Percentiles rank a stretch among this genome's conserved stretches.
These are phyloP conservation scores for Benthosema pterotum DNA, from an alignment of 2,797 vertebrate species.

Conservation along the genomic window DNA sequence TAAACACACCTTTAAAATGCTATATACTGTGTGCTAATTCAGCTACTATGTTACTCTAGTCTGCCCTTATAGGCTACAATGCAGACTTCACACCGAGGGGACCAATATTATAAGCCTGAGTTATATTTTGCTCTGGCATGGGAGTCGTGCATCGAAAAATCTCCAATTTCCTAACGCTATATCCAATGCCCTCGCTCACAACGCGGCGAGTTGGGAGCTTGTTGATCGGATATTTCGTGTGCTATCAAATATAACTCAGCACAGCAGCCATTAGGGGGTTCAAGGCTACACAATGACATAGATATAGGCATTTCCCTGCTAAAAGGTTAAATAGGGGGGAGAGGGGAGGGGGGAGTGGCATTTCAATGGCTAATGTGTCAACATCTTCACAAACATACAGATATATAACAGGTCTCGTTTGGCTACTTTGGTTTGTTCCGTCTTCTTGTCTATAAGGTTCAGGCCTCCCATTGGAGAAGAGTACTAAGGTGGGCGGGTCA, in stretches of 20 bases:
- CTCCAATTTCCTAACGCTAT: not conserved
- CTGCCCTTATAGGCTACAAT: slow-evolving; percentile 15
- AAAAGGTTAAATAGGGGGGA: slow-evolving; percentile 14
- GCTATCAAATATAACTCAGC: too few relatives aligned
- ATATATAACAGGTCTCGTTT: slow-evolving; percentile 53
- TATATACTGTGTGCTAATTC: slow-evolving; percentile 18
- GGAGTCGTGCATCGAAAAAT: not conserved
- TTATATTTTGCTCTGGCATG: too few relatives aligned
- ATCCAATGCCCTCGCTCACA: not conserved
- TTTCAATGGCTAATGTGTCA: slow-evolving; percentile 39
- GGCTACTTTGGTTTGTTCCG: slow-evolving; percentile 66
- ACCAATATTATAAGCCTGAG: not conserved
- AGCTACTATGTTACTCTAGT: not conserved
- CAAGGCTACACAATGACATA: too few relatives aligned
- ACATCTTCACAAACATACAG: slow-evolving; percentile 57
- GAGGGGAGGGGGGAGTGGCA: not conserved
- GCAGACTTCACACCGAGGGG: slow-evolving; percentile 10
- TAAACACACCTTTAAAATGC: slow-evolving; percentile 18
- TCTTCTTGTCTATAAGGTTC: slow-evolving; percentile 42
- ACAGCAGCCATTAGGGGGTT: too few relatives aligned
- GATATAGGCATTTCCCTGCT: slow-evolving; percentile 17
- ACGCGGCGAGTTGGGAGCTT: not conserved
- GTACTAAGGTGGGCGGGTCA: slow-evolving; percentile 42
- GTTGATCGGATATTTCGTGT: not conserved
- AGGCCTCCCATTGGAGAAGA: slow-evolving; percentile 60